Evolutionary conservation across 2,797 vertebrate genomes (phyloP), one percentile per base, ranked within the genome.

Genomic region (Pterois miles): DNA sequence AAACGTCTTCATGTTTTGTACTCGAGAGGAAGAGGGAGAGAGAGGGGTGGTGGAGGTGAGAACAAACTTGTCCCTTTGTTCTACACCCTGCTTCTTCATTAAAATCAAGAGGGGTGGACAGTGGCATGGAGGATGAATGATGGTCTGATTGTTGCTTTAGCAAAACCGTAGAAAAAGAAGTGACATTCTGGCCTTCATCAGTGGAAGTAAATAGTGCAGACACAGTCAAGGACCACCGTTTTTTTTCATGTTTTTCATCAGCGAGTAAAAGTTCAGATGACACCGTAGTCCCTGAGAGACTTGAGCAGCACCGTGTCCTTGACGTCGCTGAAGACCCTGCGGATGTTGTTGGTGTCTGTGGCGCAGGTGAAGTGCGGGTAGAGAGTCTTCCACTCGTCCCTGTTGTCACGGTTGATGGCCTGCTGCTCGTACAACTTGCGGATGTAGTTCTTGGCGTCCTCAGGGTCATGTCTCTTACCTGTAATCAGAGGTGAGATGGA

Each of bases 281-380:
- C 86, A 8, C 94, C 93, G 18, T 94, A 95, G 53, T 95, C 95
- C 65, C 76, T 73, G 52, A 96, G 91, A 14, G 94, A 93, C 79
- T 89, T 93, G 62, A 95, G 74, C 78, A 96, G 90, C 71, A 96
- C 94, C 0, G 94, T 95, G 87, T 96, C 95, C 84, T 93, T 96
- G 25, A 96, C 79, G 4, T 94, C 94, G 0, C 27, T 88, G 88
- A 96, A 96, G 29, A 96, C 96, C 50, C 31, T 91, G 65, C 92
- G 92, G 79, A 96, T 96, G 92, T 95, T 95, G 86, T 83, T 89
- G 77, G 96, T 96, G 91, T 96, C 95, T 0, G 96, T 96, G 81
- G 96, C 96, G 9, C 96, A 96, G 89, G 96, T 96, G 90, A 95
- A 96, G 91, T 96, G 95, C 0, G 89, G 83, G 82, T 96, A 96